phyloP scores from a whole-genome alignment of 23 tunicate genomes.

The Corella eumyota region DNA sequence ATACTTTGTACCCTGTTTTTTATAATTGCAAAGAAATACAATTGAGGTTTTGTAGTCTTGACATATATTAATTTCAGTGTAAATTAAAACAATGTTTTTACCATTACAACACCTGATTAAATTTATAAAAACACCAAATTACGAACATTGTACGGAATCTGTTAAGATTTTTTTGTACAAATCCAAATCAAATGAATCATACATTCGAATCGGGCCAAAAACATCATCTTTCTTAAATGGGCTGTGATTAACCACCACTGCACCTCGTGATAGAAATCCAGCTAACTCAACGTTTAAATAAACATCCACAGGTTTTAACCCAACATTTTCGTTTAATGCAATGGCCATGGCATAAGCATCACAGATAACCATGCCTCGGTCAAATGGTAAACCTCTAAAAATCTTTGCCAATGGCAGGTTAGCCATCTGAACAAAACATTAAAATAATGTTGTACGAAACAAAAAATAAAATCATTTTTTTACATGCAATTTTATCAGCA shows the following conservation, averaged over 20 bases:
- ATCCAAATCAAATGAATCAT: slow-evolving; percentile 15
- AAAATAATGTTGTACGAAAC: neutral
- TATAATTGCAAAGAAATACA: too few relatives aligned
- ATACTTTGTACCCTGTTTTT: too few relatives aligned
- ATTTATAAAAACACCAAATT: too few relatives aligned
- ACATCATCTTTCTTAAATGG: neutral
- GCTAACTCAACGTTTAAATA: slow-evolving; percentile 24
- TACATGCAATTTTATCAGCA: too few relatives aligned
- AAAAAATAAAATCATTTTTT: neutral
- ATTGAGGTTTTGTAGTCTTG: too few relatives aligned
- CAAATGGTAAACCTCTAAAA: too few relatives aligned
- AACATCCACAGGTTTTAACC: neutral
- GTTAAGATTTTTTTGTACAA: neutral
- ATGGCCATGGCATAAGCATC: slow-evolving; percentile 69
- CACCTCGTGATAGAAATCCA: slow-evolving; percentile 43
- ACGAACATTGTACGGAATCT: too few relatives aligned
- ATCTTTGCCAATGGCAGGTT: neutral
- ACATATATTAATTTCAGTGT: too few relatives aligned
- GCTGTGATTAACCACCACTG: slow-evolving; percentile 17
- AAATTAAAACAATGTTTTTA: too few relatives aligned
- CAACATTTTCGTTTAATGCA: slow-evolving; percentile 37
- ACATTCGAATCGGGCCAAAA: slow-evolving; percentile 8
- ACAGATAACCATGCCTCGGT: slow-evolving; percentile 29
- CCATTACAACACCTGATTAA: too few relatives aligned
- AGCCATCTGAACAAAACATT: neutral